Percentiles rank a stretch among this genome's conserved stretches.
Evolutionary conservation across 2,888 invertebrate genomes (phyloP).

Genomic region (Homarus gammarus): DNA sequence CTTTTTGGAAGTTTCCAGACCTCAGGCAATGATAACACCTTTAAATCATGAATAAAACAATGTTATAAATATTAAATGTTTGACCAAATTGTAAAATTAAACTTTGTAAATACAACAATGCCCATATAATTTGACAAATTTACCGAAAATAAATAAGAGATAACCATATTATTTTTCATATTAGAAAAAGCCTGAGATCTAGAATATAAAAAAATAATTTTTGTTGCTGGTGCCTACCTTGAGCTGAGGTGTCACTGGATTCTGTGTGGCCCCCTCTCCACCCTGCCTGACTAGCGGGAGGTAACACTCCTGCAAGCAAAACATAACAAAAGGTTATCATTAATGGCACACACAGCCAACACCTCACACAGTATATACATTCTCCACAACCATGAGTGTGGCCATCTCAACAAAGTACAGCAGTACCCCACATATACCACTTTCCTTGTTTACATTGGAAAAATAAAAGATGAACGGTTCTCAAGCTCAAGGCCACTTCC

Average conservation of each 20-base stretch:
- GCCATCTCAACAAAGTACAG: no score
- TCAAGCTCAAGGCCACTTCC: no score
- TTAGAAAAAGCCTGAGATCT: slow-evolving; percentile 43
- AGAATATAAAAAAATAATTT: slow-evolving; percentile 27
- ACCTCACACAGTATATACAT: no score
- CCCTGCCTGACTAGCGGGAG: slow-evolving; percentile 75
- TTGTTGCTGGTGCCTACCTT: slow-evolving; percentile 62
- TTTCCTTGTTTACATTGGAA: no score
- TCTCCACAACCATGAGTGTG: no score
- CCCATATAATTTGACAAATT: neutral
- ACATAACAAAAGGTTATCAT: slow-evolving; percentile 23
- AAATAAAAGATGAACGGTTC: no score
- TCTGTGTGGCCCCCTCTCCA: slow-evolving; percentile 74
- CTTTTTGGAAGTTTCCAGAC: slow-evolving; percentile 62
- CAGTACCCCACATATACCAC: no score
- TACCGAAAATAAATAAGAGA: neutral
- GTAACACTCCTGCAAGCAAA: slow-evolving; percentile 72
- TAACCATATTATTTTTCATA: neutral
- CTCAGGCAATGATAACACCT: slow-evolving; percentile 16
- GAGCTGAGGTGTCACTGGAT: slow-evolving; percentile 74
- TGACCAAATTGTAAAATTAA: neutral
- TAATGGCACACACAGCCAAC: neutral
- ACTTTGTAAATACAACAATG: neutral
- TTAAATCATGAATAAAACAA: neutral
- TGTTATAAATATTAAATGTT: neutral